Conservation (phyloP, 2,113 vertebrate species). For the Rhabdornis inornatus region DNA sequence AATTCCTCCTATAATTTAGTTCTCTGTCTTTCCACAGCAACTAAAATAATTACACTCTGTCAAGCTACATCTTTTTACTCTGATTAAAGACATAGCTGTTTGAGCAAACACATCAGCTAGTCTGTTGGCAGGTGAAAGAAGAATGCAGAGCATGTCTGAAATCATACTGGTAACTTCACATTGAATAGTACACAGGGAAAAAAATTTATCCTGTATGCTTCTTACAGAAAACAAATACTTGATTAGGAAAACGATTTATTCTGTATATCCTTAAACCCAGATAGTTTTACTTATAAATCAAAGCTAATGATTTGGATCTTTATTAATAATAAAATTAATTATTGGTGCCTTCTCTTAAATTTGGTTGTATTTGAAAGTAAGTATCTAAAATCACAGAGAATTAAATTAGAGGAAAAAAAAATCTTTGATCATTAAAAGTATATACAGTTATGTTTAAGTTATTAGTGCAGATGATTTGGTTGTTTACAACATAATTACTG, state of each 20-base stretch:
- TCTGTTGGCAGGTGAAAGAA: background rate
- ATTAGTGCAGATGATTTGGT: background rate
- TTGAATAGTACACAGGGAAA: background rate
- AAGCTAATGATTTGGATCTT: conserved; percentile 18
- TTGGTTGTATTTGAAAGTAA: background rate
- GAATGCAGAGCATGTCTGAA: background rate
- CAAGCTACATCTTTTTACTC: background rate
- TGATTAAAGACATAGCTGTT: background rate
- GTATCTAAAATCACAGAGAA: background rate
- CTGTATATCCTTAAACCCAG: background rate
- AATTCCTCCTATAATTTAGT: background rate
- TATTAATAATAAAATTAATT: conserved; percentile 11
- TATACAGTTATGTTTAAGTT: background rate
- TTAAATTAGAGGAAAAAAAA: conserved; percentile 10
- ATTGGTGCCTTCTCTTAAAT: background rate
- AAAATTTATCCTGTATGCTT: background rate
- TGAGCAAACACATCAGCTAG: background rate
- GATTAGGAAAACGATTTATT: background rate
- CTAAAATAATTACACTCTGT: conserved; percentile 16
- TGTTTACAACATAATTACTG: conserved; percentile 38
- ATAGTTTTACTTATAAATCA: background rate
- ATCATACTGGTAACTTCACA: background rate
- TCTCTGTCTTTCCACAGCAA: background rate
- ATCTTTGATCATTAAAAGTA: conserved; percentile 22
- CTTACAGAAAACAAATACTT: background rate